Base-by-base conservation (phyloP, 2,888 invertebrate species). In the Morpho achilles region DNA sequence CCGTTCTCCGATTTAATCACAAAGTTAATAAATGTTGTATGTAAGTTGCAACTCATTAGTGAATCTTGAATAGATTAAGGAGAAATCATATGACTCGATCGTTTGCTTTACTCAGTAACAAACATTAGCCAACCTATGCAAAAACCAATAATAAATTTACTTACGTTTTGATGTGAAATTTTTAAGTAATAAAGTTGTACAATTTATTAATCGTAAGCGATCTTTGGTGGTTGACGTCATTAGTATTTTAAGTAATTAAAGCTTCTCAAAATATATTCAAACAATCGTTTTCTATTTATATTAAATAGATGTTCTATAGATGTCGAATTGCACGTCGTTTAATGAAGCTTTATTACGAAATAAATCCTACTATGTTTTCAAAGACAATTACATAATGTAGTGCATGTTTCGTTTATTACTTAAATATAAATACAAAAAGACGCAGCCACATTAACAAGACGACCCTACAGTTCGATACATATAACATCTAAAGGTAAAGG, bases 371-470 rank as follows among this genome's bases (percentile, higher is more conserved):
- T 62, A 65, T 62, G 61, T 58, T 42, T 57, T 54, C 59, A 56
- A 56, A 56, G 53, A 59, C 53, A 59, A 58, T 50, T 50, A 59
- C 61, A 62, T 61, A 62, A 56, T 66, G 55, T 50, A 64, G 63
- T 66, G 63, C 62, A 65, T 65, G 68, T 56, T 63, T 65, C 58
- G 59, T 63, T 57, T 61, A 58, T 61, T 61, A 64, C 64, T 66
- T 64, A 67, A 58, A 62, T 58, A 62, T 60, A 67, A 63, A 63
- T 62, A 65, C 56, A 66, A 64, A 61, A 64, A 55, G 56, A 64
- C 64, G 67, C 71, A 69, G 66, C 63, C 68, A 68, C 68, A 67
- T 68, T 69, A 67, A 66, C 42, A 63, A 67, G 64, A 67, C 60
- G 61, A 66, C 62, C 66, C 62, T 65, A 63, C 64, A 67, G 64